These are phyloP conservation scores for Acanthococcus lagerstroemiae DNA, from an alignment of 2,888 invertebrate species.

Conservation along the genomic window DNA sequence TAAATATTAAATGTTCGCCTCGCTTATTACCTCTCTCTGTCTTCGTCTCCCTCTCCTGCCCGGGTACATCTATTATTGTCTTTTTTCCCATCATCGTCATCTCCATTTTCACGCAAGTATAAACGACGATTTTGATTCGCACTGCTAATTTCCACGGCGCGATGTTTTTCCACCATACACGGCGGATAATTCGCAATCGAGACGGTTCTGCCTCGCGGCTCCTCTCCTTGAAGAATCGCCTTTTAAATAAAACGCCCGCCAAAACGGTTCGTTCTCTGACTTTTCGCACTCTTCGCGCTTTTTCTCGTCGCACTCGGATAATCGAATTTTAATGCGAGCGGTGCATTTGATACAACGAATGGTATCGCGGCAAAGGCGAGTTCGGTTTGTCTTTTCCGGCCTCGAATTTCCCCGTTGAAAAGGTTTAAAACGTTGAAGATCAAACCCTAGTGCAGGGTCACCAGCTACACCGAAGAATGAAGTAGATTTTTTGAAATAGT, in stretches of 20 bases:
- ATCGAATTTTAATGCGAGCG: too few relatives aligned
- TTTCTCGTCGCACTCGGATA: too few relatives aligned
- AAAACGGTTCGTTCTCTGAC: too few relatives aligned
- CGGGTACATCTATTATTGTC: conserved; percentile 18
- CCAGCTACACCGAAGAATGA: not conserved
- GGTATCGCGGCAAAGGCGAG: too few relatives aligned
- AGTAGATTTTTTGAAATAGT: too few relatives aligned
- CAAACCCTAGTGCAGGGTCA: not conserved
- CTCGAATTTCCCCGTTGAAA: too few relatives aligned
- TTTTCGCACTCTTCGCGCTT: too few relatives aligned
- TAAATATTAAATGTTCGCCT: conserved; percentile 30
- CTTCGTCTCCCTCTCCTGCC: conserved; percentile 12
- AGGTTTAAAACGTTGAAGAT: too few relatives aligned
- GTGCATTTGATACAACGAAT: too few relatives aligned
- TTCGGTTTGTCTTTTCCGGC: too few relatives aligned
- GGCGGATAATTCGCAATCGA: not conserved
- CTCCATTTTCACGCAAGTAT: not conserved
- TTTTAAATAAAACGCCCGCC: too few relatives aligned
- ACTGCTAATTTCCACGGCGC: not conserved
- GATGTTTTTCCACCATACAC: not conserved
- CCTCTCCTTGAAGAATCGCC: too few relatives aligned
- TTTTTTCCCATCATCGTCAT: conserved; percentile 18
- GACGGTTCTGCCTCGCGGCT: not conserved
- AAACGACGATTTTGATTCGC: not conserved
- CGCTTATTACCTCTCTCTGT: conserved; percentile 29